Evolutionary conservation across 2,797 vertebrate genomes (phyloP).

Genomic region (Neopelma chrysocephalum): DNA sequence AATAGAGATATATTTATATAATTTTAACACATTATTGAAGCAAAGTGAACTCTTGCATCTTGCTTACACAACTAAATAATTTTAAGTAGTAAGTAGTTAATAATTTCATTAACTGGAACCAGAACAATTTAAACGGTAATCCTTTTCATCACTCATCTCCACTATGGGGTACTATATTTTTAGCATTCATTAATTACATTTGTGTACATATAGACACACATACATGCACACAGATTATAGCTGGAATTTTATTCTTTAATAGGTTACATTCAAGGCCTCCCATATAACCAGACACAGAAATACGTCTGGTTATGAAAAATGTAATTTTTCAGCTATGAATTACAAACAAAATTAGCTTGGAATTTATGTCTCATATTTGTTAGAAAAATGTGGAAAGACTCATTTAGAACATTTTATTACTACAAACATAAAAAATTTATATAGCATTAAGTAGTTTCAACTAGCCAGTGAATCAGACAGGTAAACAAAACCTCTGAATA

Average conservation of each 20-base stretch:
- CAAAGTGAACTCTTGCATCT: neutral
- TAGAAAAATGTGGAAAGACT: neutral
- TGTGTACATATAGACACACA: neutral
- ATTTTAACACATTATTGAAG: neutral
- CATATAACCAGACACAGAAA: neutral
- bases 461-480: neutral
- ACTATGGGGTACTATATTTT: neutral
- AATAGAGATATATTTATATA: neutral
- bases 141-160: neutral
- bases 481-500: neutral
- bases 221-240: neutral
- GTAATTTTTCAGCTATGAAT: neutral
- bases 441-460: neutral
- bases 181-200: neutral
- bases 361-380: neutral
- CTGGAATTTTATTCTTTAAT: neutral
- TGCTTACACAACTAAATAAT: neutral
- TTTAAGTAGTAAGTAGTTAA: neutral
- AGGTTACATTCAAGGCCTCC: neutral
- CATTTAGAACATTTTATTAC: neutral
- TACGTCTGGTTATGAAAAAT: too few species aligned
- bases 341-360: neutral
- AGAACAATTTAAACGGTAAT: neutral
- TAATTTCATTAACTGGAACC: neutral
- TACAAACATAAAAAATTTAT: neutral